Evolutionary conservation across 35 echinoderm and acorn worm species (phyloP).

Genomic region (Anneissia japonica): DNA sequence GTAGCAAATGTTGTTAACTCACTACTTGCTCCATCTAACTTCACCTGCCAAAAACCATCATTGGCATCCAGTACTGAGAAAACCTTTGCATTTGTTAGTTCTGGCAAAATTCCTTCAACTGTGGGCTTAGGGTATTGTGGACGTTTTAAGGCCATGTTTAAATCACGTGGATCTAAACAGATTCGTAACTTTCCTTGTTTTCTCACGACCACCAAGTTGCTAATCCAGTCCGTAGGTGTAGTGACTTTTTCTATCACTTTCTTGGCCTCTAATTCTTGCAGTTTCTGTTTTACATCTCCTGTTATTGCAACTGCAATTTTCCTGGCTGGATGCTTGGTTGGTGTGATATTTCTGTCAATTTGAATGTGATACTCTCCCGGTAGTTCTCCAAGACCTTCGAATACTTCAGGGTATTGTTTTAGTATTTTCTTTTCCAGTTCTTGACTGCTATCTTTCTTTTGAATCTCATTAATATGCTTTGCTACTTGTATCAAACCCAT

Average conservation of each 20-base stretch:
- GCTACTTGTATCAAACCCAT: no score
- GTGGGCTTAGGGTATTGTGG: constrained; percentile 8
- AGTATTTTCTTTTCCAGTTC: constrained; percentile 16
- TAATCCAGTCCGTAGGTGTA: constrained; percentile 3
- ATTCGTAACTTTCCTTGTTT: constrained; percentile 3
- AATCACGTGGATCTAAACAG: not conserved
- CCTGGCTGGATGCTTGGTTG: constrained; percentile 13
- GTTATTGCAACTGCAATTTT: constrained; percentile 13
- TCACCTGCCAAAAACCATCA: not conserved
- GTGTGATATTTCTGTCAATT: constrained; percentile 12
- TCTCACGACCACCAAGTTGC: not conserved
- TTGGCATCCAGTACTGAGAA: constrained; percentile 12
- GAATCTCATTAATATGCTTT: no score
- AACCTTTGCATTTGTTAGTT: constrained; percentile 4
- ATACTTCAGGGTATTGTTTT: constrained; percentile 30
- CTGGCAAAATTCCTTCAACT: not conserved
- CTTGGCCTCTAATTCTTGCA: not conserved
- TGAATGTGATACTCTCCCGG: constrained; percentile 33
- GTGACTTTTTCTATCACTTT: constrained; percentile 12
- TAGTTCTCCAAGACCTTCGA: constrained; percentile 14
- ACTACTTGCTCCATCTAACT: constrained; percentile 6
- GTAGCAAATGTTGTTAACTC: constrained; percentile 19
- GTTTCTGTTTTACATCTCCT: not conserved
- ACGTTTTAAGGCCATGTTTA: not conserved
- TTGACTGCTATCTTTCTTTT: no score